Base-by-base conservation (phyloP, 2,797 vertebrate genomes). In the Mormyrus hasselquistii region DNA sequence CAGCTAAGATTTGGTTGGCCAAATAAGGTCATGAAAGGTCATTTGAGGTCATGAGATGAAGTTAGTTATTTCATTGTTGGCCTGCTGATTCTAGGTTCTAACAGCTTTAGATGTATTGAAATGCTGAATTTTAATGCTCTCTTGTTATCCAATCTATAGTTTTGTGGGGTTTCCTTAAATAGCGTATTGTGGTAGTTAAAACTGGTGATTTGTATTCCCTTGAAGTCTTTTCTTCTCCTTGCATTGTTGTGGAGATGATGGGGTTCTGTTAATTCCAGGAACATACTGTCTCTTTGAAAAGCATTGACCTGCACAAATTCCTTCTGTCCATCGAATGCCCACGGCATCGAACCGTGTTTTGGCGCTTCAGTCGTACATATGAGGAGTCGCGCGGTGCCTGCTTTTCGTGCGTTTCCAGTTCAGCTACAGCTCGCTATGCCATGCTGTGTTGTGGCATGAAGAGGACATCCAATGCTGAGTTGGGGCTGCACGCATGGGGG, bases 61-160 rank as follows among this genome's bases (percentile, higher is more conserved):
- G 29, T 3, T 41, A 8, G 22, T 82, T 87, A 22, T 19, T 55
- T 55, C 86, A 90, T 90, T 90, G 86, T 47, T 90, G 88, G 3
- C 88, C 25, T 88, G 73, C 62, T 85, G 89, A 16, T 25, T 47
- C 53, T 44, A 29, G n/a, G 22, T 88, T 69, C 4, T 88, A 44
- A 90, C 89, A 90, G 91, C 91, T 92, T 89, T 89, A 90, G 87
- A 92, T 91, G 92, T 90, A 94, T 94, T 94, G 93, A 93, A 93
- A 94, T 95, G 94, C 92, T 92, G 93, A 93, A 88, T 90, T 90
- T 93, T 92, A 87, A 91, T 52, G 25, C 89, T 92, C 91, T 57
- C 84, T 86, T 86, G 25, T 29, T 49, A 34, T 41, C 52, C 38
- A 84, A 12, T 14, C 73, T 29, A 55, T 90, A 76, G 87, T 82